Percentiles rank a stretch among this genome's conserved stretches.
Evolutionary conservation across 2,113 vertebrate genomes (phyloP).

Genomic region (Phaethornis superciliosus): DNA sequence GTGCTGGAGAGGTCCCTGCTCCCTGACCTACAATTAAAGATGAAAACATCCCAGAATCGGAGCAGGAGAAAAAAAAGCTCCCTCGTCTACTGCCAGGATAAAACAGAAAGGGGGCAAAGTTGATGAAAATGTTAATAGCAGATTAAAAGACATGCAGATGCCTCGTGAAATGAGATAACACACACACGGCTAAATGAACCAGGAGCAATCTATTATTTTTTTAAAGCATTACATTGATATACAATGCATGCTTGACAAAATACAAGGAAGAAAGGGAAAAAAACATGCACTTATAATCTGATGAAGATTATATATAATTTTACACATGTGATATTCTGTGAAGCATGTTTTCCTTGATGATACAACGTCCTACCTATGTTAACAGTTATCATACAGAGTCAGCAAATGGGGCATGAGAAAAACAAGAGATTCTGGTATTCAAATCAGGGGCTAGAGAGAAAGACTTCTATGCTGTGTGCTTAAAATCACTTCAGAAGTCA

Average conservation of each 20-base stretch:
- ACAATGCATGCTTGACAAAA: background rate
- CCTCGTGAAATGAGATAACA: background rate
- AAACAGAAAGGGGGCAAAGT: background rate
- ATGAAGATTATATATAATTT: background rate
- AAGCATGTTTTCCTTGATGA: slow-evolving; percentile 10
- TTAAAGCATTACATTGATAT: slow-evolving; percentile 5
- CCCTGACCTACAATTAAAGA: slow-evolving; percentile 53
- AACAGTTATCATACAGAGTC: background rate
- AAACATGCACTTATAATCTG: background rate
- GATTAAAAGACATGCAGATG: slow-evolving; percentile 29
- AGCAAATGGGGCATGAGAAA: background rate
- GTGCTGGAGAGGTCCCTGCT: background rate
- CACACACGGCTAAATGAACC: background rate
- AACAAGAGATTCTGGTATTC: background rate
- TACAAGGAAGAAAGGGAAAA: background rate
- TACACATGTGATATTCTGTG: background rate
- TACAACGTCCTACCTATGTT: background rate
- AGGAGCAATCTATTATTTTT: slow-evolving; percentile 30
- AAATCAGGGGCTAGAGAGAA: background rate
- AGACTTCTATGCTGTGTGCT: background rate
- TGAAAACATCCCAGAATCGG: slow-evolving; percentile 15
- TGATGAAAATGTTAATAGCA: slow-evolving; percentile 36
- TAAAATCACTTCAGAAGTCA: background rate
- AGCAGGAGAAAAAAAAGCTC: slow-evolving; percentile 28
- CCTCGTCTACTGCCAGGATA: background rate